These are phyloP conservation scores for Mesorhabditis spiculigera DNA, from an alignment of 2,888 invertebrate species.

Conservation along the genomic window DNA sequence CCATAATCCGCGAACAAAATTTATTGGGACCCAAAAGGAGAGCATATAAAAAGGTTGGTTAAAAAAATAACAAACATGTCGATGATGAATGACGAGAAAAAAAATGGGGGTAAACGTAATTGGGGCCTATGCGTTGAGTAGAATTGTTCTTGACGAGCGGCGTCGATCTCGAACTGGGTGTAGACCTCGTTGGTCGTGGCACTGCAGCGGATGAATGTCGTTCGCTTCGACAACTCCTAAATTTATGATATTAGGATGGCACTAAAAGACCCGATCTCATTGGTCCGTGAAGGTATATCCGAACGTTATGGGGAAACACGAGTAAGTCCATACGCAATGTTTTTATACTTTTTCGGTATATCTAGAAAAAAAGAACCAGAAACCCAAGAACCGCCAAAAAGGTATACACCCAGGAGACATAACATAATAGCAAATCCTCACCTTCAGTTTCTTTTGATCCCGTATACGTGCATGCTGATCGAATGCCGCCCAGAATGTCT, in stretches of 20 bases:
- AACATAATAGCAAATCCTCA: conserved; percentile 1
- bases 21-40: too few relatives aligned
- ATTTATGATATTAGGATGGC: neutral
- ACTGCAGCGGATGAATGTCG: conserved; percentile 83
- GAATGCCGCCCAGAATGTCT: conserved; percentile 81
- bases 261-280: neutral
- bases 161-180: conserved; percentile 1
- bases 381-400: neutral
- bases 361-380: too few relatives aligned
- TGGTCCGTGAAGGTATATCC: neutral
- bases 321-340: too few relatives aligned
- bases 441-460: conserved; percentile 74
- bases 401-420: neutral
- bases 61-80: too few relatives aligned
- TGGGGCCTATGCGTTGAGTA: too few relatives aligned
- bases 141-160: too few relatives aligned
- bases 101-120: too few relatives aligned
- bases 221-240: conserved; percentile 70
- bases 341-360: too few relatives aligned
- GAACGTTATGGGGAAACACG: neutral
- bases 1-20: too few relatives aligned
- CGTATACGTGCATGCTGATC: conserved; percentile 87
- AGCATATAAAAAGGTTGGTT: too few relatives aligned
- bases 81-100: too few relatives aligned
- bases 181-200: neutral